Percentiles rank a stretch among this genome's conserved stretches.
phyloP scores from a whole-genome alignment of 2,797 vertebrate genomes.

The Cirrhinus molitorella region DNA sequence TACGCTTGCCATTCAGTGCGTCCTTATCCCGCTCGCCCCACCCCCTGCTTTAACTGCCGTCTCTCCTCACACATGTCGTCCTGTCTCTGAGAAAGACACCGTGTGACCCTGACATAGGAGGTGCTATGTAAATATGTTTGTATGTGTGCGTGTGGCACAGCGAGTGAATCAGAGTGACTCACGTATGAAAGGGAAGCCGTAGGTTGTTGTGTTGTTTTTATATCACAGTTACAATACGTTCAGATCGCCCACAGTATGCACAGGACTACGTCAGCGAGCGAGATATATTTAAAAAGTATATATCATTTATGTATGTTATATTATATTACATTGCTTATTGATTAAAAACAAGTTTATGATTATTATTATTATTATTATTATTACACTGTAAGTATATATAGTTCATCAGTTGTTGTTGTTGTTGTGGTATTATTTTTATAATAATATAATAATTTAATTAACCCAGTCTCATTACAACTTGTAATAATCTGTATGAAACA shows the following conservation, averaged over 20 bases:
- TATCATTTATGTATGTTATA: too few relatives aligned
- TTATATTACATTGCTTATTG: too few relatives aligned
- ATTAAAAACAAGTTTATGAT: too few relatives aligned
- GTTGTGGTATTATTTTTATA: neutral
- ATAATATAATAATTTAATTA: neutral
- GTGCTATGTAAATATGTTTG: conserved; percentile 53
- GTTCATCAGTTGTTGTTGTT: neutral
- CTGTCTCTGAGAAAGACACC: conserved; percentile 68
- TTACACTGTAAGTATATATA: neutral
- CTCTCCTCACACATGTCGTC: conserved; percentile 43
- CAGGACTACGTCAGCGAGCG: neutral
- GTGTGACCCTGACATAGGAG: conserved; percentile 58
- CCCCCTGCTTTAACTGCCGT: conserved; percentile 36
- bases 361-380: too few relatives aligned
- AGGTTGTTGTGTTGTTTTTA: conserved; percentile 21
- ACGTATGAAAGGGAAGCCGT: conserved; percentile 4
- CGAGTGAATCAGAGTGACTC: conserved; percentile 37
- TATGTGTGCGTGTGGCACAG: conserved; percentile 50
- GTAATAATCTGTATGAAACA: neutral
- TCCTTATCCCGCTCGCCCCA: conserved; percentile 74
- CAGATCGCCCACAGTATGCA: neutral
- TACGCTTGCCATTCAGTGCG: conserved; percentile 95
- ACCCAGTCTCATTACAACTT: neutral
- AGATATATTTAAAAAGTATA: neutral
- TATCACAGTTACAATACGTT: neutral